These are phyloP conservation scores for Ips typographus DNA, from an alignment of 1,140 invertebrate genomes.

Conservation along the genomic window DNA sequence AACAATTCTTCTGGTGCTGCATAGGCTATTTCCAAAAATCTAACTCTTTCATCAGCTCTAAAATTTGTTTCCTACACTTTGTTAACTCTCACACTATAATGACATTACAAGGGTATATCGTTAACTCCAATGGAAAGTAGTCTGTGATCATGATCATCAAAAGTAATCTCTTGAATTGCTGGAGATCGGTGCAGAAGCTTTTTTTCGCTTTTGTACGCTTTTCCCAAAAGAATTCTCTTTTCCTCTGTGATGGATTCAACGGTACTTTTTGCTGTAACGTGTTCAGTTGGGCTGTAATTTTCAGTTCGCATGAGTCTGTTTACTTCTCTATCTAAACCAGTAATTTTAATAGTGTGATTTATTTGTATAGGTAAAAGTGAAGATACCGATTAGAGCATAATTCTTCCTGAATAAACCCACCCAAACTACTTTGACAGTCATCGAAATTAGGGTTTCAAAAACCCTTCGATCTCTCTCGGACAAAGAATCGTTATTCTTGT, in stretches of 20 bases:
- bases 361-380: background rate
- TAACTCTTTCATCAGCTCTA: slow-evolving; percentile 37
- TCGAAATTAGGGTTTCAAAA: slow-evolving; percentile 60
- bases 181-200: slow-evolving; percentile 47
- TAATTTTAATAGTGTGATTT: slow-evolving; percentile 14
- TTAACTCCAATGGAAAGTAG: slow-evolving; percentile 47
- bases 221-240: slow-evolving; percentile 44
- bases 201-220: slow-evolving; percentile 41
- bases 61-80: background rate
- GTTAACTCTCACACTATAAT: background rate
- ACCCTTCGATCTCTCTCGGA: slow-evolving; percentile 62
- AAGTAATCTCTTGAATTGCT: slow-evolving; percentile 46
- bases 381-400: slow-evolving; percentile 59
- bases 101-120: slow-evolving; percentile 42
- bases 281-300: slow-evolving; percentile 58
- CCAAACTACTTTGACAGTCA: slow-evolving; percentile 64
- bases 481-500: slow-evolving; percentile 56
- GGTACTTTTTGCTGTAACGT: slow-evolving; percentile 35
- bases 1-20: slow-evolving; percentile 48
- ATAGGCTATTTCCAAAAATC: slow-evolving; percentile 46
- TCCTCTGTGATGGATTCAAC: slow-evolving; percentile 44
- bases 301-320: slow-evolving; percentile 62
- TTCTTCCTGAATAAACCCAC: slow-evolving; percentile 60
- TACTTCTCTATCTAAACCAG: slow-evolving; percentile 58
- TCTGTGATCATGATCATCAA: slow-evolving; percentile 47